Conservation (phyloP, 1,140 invertebrate species). For the Drosophila leontia region DNA sequence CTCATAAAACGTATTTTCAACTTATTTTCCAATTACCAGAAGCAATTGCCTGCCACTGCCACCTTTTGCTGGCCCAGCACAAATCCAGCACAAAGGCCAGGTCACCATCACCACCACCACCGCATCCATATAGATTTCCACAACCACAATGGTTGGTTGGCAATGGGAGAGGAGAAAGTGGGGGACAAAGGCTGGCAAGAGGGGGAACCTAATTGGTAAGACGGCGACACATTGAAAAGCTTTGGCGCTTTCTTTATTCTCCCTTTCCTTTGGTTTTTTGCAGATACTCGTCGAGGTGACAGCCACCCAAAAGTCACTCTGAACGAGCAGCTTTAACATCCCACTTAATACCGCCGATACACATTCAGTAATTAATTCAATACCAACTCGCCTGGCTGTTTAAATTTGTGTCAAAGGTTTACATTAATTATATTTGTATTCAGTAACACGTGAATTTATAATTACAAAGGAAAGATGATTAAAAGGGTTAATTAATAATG, state of each 20-base stretch:
- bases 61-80: constrained; percentile 45
- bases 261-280: constrained; percentile 17
- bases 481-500: constrained; percentile 2
- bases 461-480: constrained; percentile 5
- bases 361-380: constrained; percentile 16
- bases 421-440: constrained; percentile 17
- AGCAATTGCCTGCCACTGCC: constrained; percentile 37
- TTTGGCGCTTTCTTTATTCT: constrained; percentile 17
- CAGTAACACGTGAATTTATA: constrained; percentile 15
- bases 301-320: constrained; percentile 11
- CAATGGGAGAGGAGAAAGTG: neutral
- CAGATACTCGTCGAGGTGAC: constrained; percentile 1
- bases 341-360: neutral
- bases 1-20: constrained; percentile 43
- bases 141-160: constrained; percentile 35
- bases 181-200: neutral
- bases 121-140: constrained; percentile 51
- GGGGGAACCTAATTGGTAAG: constrained; percentile 50
- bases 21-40: constrained; percentile 55
- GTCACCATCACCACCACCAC: constrained; percentile 1
- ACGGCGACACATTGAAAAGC: constrained; percentile 43
- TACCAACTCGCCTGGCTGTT: neutral
- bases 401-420: constrained; percentile 30
- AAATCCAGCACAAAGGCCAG: constrained; percentile 43
- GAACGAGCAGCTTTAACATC: neutral